Base-by-base conservation (phyloP, 1,140 invertebrate species). In the Drosophila tsacasi region DNA sequence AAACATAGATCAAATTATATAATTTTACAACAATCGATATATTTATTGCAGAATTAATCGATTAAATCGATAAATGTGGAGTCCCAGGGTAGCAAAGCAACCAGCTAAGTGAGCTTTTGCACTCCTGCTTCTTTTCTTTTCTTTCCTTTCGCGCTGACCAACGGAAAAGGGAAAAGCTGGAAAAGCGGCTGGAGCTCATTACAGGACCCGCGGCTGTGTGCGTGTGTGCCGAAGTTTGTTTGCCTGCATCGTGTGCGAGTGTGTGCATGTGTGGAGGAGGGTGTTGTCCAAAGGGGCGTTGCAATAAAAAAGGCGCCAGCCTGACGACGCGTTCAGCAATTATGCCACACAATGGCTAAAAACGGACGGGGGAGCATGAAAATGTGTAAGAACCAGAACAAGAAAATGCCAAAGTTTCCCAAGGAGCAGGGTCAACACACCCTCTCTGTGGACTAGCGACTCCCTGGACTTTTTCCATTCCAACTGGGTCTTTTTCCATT, bases 271-370 rank as follows among this genome's bases (percentile, higher is more conserved):
- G 44, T 27, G 39, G 12, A 23, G 52, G 60, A 17, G 21, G 60
- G 47, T 73, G 49, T 62, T 54, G 62, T 52, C 57, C 76, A 76
- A 55, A 61, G 44, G 68, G 71, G 71, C 57, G 79, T 86, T 78
- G 83, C 80, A 74, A 89, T 81, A 90, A 90, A 90, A 82, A 81
- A 83, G 84, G 84, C 83, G 83, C 83, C 85, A 76, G 60, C 15
- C 68, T 55, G 80, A 76, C 81, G 84, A 76, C 66, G 78, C 81
- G 71, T 79, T 80, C 71, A 81, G 85, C 85, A 89, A 90, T 89
- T 90, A 89, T 79, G 84, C 69, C 84, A 63, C 78, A 90, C 75
- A 74, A 80, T 73, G 68, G 71, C 71, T 42, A 35, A 52, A 37
- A 73, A 52, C 39, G 54, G 71, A 74, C 71, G 67, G 66, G 37